Conservation (phyloP, 2,888 invertebrate genomes). For the Palloptera scutellata region DNA sequence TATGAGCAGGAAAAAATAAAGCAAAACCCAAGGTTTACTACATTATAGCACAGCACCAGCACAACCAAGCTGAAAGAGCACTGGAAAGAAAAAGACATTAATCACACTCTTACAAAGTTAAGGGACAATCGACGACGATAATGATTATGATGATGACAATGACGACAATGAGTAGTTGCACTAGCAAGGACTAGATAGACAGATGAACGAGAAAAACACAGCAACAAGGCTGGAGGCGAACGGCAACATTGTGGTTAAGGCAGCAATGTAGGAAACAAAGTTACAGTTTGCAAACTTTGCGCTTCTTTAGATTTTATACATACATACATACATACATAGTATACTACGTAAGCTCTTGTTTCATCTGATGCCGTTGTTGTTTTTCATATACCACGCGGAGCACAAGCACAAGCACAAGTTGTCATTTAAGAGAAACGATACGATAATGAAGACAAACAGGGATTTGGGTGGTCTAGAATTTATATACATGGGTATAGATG, state of each 20-base stretch:
- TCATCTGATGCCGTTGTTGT: too few species aligned
- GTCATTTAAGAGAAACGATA: too few species aligned
- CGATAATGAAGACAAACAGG: too few species aligned
- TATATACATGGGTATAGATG: too few species aligned
- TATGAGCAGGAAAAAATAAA: background rate
- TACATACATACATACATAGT: background rate
- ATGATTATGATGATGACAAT: slow-evolving; percentile 1
- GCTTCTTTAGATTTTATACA: background rate
- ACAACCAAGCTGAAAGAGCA: too few species aligned
- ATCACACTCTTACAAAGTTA: background rate
- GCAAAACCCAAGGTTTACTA: background rate
- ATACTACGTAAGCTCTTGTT: background rate
- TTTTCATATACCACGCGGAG: too few species aligned
- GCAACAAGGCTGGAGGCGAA: background rate
- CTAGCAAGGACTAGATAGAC: too few species aligned
- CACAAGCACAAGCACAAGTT: too few species aligned
- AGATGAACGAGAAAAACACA: too few species aligned
- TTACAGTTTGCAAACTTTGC: background rate
- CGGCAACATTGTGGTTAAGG: background rate
- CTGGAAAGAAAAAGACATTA: background rate
- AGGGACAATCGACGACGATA: background rate
- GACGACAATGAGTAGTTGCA: background rate
- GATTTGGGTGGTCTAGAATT: too few species aligned
- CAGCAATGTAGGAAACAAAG: slow-evolving; percentile 4
- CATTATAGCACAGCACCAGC: background rate